Conservation (phyloP, 2,113 vertebrate species). For the Cyanoderma ruficeps region DNA sequence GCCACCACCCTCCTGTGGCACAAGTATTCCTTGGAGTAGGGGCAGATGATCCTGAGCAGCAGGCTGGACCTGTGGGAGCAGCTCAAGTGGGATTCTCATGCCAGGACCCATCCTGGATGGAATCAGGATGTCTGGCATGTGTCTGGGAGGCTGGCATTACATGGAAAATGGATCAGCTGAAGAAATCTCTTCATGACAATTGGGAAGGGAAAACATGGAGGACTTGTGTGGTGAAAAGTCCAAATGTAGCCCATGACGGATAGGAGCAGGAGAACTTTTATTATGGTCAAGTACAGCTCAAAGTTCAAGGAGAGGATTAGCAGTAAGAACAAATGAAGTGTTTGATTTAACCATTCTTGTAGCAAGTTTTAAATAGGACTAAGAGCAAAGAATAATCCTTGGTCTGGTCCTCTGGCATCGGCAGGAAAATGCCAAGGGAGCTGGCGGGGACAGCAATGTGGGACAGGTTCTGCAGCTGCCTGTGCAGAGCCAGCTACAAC, state of each 20-base stretch:
- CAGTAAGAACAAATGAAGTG: background rate
- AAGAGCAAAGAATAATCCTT: background rate
- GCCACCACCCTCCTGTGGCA: background rate
- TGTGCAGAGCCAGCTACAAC: background rate
- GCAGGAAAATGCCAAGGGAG: background rate
- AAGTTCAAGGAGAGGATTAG: background rate
- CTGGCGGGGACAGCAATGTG: fast-evolving
- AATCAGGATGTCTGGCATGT: background rate
- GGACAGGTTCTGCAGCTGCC: background rate
- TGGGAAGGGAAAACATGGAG: background rate
- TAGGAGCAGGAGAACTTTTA: background rate
- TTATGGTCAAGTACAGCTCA: background rate
- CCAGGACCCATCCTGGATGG: background rate
- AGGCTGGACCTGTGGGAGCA: background rate
- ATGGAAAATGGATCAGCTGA: background rate
- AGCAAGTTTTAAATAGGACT: background rate
- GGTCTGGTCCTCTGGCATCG: background rate
- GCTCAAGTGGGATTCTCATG: fast-evolving
- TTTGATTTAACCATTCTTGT: background rate
- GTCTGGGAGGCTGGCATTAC: background rate
- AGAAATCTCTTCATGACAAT: background rate
- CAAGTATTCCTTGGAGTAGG: background rate
- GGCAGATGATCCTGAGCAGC: background rate
- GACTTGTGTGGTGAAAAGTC: background rate
- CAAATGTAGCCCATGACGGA: fast-evolving